Evolutionary conservation across 2,797 vertebrate genomes (phyloP), one percentile per base, ranked within the genome.

Genomic region (Molossus molossus): DNA sequence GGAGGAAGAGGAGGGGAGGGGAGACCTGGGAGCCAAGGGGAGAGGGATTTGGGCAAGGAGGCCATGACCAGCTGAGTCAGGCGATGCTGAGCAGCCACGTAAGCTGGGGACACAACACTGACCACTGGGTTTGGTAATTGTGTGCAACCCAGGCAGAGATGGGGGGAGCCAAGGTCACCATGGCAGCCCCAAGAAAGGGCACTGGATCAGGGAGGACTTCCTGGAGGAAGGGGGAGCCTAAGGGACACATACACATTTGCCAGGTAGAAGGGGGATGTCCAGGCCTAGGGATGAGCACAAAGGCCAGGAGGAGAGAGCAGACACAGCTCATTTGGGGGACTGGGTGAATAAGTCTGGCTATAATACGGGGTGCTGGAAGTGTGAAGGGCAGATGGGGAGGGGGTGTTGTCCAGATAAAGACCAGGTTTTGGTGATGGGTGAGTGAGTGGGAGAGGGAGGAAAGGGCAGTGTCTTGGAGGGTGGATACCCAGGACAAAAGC

Each of bases 1-100:
- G 15, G 25, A 48, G 37, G 58, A 65, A 29, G 29, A 8, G 13
- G 21, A 57, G 18, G 87, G 25, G 12, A 45, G 37, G 2, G 5
- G 81, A 62, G 33, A 37, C 45, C 75, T 20, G 60, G 40, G 62
- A 90, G 29, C n/a, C n/a, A 9, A 17, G 10, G 29, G 50, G 11
- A 48, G 8, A n/a, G 53, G 58, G 21, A 25, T 23, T 80, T 64
- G 0, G 0, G 6, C 53, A 20, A 29, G 58, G 15, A 73, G 23
- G 55, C 9, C 1, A 0, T 0, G 60, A 0, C 25, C 1, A 5
- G 21, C n/a, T n/a, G 29, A 17, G 77, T 25, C 27, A 9, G 23
- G 21, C 7, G 40, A 3, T 1, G 11, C 40, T 18, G 9, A 75
- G 18, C 80, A 23, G n/a, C 9, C 4, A 1, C 5, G 40, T 2